phyloP scores from a whole-genome alignment of 2,797 vertebrate species.

The Neosilurus hyrtlii region DNA sequence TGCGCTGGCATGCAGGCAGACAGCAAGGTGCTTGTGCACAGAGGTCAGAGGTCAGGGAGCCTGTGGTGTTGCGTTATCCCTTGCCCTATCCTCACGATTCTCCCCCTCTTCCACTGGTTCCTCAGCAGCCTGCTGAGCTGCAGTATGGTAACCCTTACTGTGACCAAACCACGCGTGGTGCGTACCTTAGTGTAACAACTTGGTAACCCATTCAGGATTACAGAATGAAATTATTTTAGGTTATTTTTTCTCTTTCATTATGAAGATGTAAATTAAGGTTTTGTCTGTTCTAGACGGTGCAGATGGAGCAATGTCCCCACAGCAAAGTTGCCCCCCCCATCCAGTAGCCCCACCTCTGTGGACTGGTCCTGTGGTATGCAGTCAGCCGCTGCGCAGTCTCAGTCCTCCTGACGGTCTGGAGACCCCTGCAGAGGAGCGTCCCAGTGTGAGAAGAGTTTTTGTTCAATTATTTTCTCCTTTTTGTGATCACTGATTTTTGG shows the following conservation, averaged over 20 bases:
- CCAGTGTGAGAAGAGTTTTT: slow-evolving; percentile 68
- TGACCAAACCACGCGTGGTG: slow-evolving; percentile 45
- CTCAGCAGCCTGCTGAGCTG: slow-evolving; percentile 81
- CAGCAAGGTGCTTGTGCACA: slow-evolving; percentile 72
- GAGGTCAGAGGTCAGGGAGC: slow-evolving; percentile 66
- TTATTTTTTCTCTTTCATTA: background rate
- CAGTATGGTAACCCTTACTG: slow-evolving; percentile 93
- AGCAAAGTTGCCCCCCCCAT: slow-evolving; percentile 83
- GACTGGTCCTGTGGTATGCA: slow-evolving; percentile 81
- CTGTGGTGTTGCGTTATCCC: slow-evolving; percentile 76
- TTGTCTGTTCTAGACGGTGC: slow-evolving; percentile 72
- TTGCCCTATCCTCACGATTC: slow-evolving; percentile 81
- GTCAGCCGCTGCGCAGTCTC: slow-evolving; percentile 89
- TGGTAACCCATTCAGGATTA: background rate
- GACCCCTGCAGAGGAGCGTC: slow-evolving; percentile 79
- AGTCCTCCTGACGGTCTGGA: slow-evolving; percentile 88
- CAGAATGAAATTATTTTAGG: background rate
- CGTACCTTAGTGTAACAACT: background rate
- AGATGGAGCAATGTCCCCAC: slow-evolving; percentile 83
- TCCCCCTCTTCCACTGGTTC: slow-evolving; percentile 76
- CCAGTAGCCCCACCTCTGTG: slow-evolving; percentile 69
- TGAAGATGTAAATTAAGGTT: background rate
- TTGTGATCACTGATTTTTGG: background rate
- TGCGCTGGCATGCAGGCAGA: slow-evolving; percentile 72
- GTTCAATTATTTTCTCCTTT: background rate